phyloP scores from a whole-genome alignment of 2,113 vertebrate genomes.

The Tragelaphus imberbis region DNA sequence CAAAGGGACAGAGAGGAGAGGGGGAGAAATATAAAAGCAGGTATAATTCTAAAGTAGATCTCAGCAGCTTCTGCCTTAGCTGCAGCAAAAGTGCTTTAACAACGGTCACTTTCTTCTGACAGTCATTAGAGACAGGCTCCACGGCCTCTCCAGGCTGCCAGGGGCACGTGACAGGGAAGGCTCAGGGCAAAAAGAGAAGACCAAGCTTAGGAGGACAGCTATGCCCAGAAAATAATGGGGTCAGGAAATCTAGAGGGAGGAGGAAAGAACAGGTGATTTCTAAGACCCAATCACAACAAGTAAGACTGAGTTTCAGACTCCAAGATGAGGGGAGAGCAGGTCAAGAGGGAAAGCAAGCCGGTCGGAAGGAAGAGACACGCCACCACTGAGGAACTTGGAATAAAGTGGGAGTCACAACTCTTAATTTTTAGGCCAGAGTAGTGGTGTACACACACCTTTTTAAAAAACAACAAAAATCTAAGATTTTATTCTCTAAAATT shows the following conservation, averaged over 20 bases:
- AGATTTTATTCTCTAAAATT: background rate
- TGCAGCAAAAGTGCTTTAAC: background rate
- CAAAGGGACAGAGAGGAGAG: background rate
- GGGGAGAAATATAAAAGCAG: slow-evolving; percentile 28
- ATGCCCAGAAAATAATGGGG: background rate
- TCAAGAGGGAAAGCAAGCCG: background rate
- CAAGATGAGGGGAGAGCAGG: background rate
- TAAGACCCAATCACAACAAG: background rate
- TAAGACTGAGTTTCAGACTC: slow-evolving; percentile 9
- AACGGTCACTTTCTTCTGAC: background rate
- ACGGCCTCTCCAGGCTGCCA: background rate
- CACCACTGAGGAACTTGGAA: background rate
- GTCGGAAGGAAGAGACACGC: background rate
- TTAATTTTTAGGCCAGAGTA: slow-evolving; percentile 14
- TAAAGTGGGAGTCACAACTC: background rate
- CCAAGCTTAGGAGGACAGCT: slow-evolving; percentile 26
- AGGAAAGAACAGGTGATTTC: background rate
- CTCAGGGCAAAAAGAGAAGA: slow-evolving; percentile 16
- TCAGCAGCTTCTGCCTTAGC: background rate
- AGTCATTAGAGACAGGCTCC: background rate
- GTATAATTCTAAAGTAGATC: slow-evolving; percentile 12
- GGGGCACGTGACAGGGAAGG: background rate
- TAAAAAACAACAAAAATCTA: slow-evolving; percentile 3
- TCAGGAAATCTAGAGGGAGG: slow-evolving; percentile 35
- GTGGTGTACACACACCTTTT: background rate